phyloP scores from a whole-genome alignment of 2,888 invertebrate genomes.

The Drosophila kambysellisi region DNA sequence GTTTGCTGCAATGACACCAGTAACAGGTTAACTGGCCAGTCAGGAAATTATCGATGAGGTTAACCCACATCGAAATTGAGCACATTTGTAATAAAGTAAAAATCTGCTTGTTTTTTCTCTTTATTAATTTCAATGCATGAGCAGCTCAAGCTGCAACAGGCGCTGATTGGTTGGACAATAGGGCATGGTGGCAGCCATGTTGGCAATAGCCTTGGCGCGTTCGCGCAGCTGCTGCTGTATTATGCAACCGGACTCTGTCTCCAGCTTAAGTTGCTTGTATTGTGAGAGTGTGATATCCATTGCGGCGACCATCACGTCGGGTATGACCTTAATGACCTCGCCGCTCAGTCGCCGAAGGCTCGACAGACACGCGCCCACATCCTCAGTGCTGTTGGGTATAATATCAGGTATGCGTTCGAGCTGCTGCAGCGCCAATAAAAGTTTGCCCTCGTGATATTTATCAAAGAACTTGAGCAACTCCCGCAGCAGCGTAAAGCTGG shows the following conservation, averaged over 20 bases:
- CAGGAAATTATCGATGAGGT: too few relatives aligned
- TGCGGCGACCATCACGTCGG: slow-evolving; percentile 94
- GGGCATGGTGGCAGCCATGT: slow-evolving; percentile 96
- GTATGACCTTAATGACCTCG: slow-evolving; percentile 92
- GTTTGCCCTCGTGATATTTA: slow-evolving; percentile 92
- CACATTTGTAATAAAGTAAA: slow-evolving; percentile 19
- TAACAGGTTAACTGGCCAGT: too few relatives aligned
- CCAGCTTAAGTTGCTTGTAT: slow-evolving; percentile 85
- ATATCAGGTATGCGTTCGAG: slow-evolving; percentile 88
- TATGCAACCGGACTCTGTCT: slow-evolving; percentile 50
- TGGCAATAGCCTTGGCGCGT: slow-evolving; percentile 95
- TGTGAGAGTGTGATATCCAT: slow-evolving; percentile 87
- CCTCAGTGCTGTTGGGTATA: slow-evolving; percentile 91
- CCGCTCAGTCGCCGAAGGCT: slow-evolving; percentile 86
- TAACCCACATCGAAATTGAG: slow-evolving; percentile 20
- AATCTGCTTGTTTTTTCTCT: background rate
- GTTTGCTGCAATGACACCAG: too few relatives aligned
- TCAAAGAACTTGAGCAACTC: slow-evolving; percentile 96
- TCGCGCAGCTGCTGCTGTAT: slow-evolving; percentile 88
- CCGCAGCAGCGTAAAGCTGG: slow-evolving; percentile 93
- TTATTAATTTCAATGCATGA: slow-evolving; percentile 91
- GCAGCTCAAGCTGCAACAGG: slow-evolving; percentile 96
- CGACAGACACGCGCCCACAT: slow-evolving; percentile 91
- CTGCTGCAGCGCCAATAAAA: slow-evolving; percentile 93
- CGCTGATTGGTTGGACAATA: slow-evolving; percentile 97